Conservation (phyloP, 2,113 vertebrate genomes). For the Percopsis transmontana region DNA sequence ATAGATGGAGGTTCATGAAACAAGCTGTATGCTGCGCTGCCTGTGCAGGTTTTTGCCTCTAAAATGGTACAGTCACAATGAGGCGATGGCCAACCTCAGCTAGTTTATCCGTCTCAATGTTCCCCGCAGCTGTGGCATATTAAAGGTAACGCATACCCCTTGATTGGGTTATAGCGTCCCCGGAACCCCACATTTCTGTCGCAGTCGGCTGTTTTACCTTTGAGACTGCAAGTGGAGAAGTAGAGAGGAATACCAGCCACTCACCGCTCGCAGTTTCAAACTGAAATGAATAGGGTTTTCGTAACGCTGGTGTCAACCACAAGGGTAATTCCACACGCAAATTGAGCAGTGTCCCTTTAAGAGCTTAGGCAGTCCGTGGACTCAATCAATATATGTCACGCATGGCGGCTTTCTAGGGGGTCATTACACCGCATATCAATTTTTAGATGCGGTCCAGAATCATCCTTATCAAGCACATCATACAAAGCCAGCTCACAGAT, state of each 20-base stretch:
- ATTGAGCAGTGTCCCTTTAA: too few relatives aligned
- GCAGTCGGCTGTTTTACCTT: too few relatives aligned
- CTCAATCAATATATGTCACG: conserved; percentile 1
- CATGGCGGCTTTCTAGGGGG: neutral
- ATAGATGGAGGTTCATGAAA: conserved; percentile 44
- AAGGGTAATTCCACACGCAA: too few relatives aligned
- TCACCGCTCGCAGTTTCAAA: too few relatives aligned
- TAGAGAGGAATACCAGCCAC: too few relatives aligned
- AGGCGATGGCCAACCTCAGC: conserved; percentile 2
- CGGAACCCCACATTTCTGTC: too few relatives aligned
- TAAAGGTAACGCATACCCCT: neutral
- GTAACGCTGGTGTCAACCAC: too few relatives aligned
- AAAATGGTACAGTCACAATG: conserved; percentile 7
- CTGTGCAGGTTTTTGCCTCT: conserved; percentile 18
- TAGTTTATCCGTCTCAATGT: conserved; percentile 1
- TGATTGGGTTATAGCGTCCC: too few relatives aligned
- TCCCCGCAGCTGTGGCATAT: neutral
- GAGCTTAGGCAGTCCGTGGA: neutral
- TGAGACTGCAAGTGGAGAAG: too few relatives aligned
- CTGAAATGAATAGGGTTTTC: too few relatives aligned
- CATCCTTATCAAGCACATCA: neutral
- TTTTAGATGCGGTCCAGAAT: neutral
- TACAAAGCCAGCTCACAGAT: conserved; percentile 6
- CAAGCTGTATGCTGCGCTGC: conserved; percentile 20
- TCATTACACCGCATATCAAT: neutral